Evolutionary conservation across 1,140 invertebrate species (phyloP), one percentile per base, ranked within the genome.

Genomic region (Drosophila ambigua): DNA sequence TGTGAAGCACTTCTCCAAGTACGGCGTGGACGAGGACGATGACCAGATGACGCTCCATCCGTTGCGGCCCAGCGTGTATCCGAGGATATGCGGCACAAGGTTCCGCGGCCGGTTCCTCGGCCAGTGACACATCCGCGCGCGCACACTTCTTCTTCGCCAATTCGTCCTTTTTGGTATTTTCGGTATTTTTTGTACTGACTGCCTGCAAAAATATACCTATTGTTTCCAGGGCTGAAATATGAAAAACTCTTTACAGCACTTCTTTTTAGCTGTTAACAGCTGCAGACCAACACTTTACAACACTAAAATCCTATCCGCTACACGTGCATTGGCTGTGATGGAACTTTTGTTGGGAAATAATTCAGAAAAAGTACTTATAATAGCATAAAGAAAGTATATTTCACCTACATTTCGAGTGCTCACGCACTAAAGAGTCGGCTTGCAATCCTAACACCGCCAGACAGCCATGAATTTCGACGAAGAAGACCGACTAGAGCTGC

Each of bases 401-500:
- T 49, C 8, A 11, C 8, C 8, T 20, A 11, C 16, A 11, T 6
- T 24, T 8, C 16, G 9, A 68, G 64, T 69, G 66, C 66, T 13
- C 3, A 24, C 43, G 66, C 66, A 69, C 66, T 57, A 45, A 35
- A 26, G 44, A 53, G 26, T 16, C 15, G 35, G 26, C 6, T 35
- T 13, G 28, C 51, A 20, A 20, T 23, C n/a, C 15, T 11, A 24
- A 28, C 11, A 39, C 8, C 35, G 11, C 35, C 35, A 11, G 15
- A 57, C 26, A 77, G 64, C 39, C 65, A 90, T 90, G 88, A 80
- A 79, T 67, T 88, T 81, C 26, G 77, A 81, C 39, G 77, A 90
- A 24, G 82, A 79, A 16, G 87, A 90, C 51, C 65, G 55, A 16
- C 62, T 91, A 51, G 65, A 91, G 71, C 72, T 91, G 92, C 93